Base-by-base conservation (phyloP, 2,797 vertebrate genomes). In the Perodicticus potto region DNA sequence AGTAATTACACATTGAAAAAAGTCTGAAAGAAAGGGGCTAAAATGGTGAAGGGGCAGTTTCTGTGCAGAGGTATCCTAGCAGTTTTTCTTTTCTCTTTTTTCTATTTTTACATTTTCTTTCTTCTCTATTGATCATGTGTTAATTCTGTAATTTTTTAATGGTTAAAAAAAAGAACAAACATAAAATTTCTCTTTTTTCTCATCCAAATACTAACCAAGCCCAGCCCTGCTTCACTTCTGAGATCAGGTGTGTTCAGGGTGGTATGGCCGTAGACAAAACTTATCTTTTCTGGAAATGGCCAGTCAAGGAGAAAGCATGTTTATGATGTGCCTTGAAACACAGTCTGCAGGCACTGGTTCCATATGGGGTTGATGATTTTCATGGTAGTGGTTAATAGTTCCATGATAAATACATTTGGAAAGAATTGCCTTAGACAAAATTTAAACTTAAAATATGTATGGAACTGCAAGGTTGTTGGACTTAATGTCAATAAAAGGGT, bases 21-120 rank as follows among this genome's bases (percentile, higher is more conserved):
- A 78, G 20, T 84, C 67, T 29, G 40, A 65, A 65, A 90, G 20
- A 23, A 5, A 45, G 29, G 13, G 6, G 17, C 27, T 32, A 32
- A 87, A 69, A 65, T 53, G 32, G 11, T 27, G 53, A 83, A 5
- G 43, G 6, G 20, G 10, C 29, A 29, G 12, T 61, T 78, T 93
- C 69, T 73, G 17, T 78, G 7, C 57, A 74, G 32, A 67, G 20
- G 22, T 77, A 63, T 76, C 55, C 70, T 7, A 65, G 9, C 2
- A 76, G 43, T 37, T 86, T 82, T 82, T 49, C 61, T 59, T 65
- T 94, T 12, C 77, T 61, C 65, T 80, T 70, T 57, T 84, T 73
- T 69, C 93, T 80, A 43, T 72, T 76, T 94, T 86, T 78, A 69
- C 22, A 40, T 86, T 72, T 43, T 45, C 4, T 73, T 81, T 85